phyloP scores from a whole-genome alignment of 2,888 invertebrate species.

The Neoascia interrupta region DNA sequence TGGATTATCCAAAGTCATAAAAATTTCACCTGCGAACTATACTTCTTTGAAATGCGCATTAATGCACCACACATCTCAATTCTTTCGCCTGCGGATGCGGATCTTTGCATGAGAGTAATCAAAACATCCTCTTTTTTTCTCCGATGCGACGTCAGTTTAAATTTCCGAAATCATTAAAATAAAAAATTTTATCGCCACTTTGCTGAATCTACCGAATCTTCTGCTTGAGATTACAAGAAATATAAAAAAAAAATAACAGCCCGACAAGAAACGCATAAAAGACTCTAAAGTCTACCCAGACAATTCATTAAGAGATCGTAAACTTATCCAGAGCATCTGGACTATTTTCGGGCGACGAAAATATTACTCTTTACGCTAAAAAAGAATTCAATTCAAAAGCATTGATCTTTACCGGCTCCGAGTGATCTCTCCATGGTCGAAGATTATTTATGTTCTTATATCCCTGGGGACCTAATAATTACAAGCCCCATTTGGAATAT shows the following conservation, averaged over 20 bases:
- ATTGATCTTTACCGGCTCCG: conserved; percentile 51
- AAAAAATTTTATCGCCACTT: conserved; percentile 47
- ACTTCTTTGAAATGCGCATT: no score
- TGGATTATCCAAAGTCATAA: no score
- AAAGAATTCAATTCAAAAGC: neutral
- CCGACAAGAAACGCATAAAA: conserved; percentile 24
- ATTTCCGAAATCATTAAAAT: conserved; percentile 43
- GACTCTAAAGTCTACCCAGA: conserved; percentile 34
- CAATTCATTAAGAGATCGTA: conserved; percentile 59
- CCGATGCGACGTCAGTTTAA: conserved; percentile 31
- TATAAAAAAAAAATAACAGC: neutral
- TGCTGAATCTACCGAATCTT: conserved; percentile 17
- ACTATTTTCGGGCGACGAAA: conserved; percentile 32
- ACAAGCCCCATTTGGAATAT: neutral
- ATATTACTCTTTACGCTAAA: neutral
- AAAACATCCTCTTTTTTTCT: neutral
- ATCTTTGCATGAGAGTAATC: neutral
- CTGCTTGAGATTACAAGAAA: neutral
- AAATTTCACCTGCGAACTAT: neutral
- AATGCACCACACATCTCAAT: no score
- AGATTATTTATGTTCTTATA: neutral
- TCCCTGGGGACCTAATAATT: conserved; percentile 27
- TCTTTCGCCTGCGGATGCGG: conserved; percentile 1
- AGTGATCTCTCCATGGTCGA: conserved; percentile 1
- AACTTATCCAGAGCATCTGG: conserved; percentile 61